phyloP scores from a whole-genome alignment of 2,113 vertebrate species.

The Alces alces region DNA sequence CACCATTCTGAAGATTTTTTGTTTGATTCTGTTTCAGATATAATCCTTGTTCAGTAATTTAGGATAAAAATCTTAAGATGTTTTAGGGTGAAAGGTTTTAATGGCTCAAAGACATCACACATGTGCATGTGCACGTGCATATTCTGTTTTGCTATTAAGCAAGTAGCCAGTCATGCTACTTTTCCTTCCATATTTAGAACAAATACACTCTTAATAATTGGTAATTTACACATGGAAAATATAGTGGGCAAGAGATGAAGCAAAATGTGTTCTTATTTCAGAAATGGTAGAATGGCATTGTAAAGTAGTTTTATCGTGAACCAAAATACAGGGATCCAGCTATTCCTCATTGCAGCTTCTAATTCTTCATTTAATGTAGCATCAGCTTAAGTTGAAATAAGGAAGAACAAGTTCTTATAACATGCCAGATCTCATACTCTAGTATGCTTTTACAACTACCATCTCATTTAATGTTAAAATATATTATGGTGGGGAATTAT shows the following conservation, averaged over 20 bases:
- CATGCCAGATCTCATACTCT: background rate
- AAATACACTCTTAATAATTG: background rate
- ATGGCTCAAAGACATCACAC: background rate
- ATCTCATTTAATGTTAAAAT: background rate
- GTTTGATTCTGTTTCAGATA: background rate
- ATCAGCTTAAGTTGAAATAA: conserved; percentile 5
- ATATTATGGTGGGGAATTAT: background rate
- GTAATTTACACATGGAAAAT: background rate
- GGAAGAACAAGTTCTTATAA: background rate
- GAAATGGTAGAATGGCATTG: background rate
- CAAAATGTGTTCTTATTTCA: conserved; percentile 1
- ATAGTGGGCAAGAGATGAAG: background rate
- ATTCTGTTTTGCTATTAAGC: background rate
- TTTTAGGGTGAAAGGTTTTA: background rate
- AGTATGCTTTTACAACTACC: background rate
- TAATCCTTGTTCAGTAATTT: background rate
- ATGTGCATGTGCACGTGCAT: rapidly evolving
- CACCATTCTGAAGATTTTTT: background rate
- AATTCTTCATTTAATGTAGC: conserved; percentile 5
- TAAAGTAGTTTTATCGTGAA: background rate
- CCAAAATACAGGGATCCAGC: background rate
- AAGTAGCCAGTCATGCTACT: background rate
- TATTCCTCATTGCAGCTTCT: background rate
- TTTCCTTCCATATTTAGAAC: background rate
- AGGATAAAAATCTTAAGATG: background rate